Evolutionary conservation across 2,797 vertebrate species (phyloP).

Genomic region (Delichon dasypus): DNA sequence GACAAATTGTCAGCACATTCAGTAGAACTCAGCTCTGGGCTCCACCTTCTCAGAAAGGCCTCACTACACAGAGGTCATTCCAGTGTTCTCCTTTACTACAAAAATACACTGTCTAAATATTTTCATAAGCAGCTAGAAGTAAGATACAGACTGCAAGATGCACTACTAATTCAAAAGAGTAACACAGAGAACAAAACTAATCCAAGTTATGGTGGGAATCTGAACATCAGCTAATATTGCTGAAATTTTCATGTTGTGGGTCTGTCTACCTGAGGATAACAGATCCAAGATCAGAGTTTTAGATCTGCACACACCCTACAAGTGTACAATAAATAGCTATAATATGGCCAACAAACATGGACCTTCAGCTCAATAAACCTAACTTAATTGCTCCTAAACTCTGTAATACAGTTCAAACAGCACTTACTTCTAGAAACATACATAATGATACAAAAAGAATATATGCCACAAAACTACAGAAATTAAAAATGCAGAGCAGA

Average conservation of each 20-base stretch:
- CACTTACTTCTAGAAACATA: not conserved
- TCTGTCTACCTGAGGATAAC: not conserved
- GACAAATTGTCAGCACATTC: not conserved
- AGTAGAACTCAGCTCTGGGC: not conserved
- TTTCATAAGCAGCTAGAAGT: not conserved
- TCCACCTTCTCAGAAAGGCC: not conserved
- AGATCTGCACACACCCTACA: not conserved
- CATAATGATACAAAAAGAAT: not conserved
- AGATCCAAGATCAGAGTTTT: not conserved
- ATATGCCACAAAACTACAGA: not conserved
- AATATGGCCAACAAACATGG: not conserved
- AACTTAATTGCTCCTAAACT: not conserved
- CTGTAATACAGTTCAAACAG: not conserved
- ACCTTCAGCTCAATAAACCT: not conserved
- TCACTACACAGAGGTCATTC: not conserved
- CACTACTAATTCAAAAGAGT: not conserved
- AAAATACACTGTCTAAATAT: rapidly evolving
- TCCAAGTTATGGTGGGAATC: not conserved
- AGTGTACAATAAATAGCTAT: not conserved
- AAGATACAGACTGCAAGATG: not conserved
- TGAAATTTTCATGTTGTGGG: not conserved
- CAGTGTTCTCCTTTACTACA: not conserved
- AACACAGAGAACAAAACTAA: not conserved
- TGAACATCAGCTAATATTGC: not conserved
- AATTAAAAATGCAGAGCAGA: not conserved